Base-by-base conservation (phyloP, 23 tunicate genomes). In the Oikopleura vanhoeffeni region DNA sequence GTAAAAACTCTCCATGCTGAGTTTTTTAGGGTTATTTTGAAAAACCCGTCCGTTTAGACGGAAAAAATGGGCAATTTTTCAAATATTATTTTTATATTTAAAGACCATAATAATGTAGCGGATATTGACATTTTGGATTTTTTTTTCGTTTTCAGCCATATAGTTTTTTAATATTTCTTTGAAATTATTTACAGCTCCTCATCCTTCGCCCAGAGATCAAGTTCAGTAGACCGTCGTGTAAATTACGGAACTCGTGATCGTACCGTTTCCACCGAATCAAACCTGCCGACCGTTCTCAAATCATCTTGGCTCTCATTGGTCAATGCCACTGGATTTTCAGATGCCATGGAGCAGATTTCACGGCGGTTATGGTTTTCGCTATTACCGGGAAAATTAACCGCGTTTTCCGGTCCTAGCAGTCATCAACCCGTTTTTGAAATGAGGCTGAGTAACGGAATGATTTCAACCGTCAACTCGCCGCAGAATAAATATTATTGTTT, bases 241-340 rank as follows among this genome's bases (percentile, higher is more conserved):
- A 71, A 71, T 30, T 71, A 71, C 38, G 34, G 38, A 3, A 2
- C 79, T 28, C 60, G 60, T 49, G 60, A 8, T 18, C 27, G 79
- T 18, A 71, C 79, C 4, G 38, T 38, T 2, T 24, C 38, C 32
- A 13, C 38, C 27, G 79, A 71, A 18, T 2, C 79, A 3, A 38
- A 33, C 38, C 27, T 18, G 34, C 79, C 79, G 3, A 49, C 64
- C 18, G 64, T 49, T 13, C 2, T 71, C 34, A 71, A 71, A 30
- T 18, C 79, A 32, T 71, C 79, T 30, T 71, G 79, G 79, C 79
- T 71, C 3, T 71, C 79, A 3, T 38, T 71, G 34, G 79, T 71
- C 38, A 71, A 71, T 38, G 79, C 79, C 3, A 71, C 36, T 71
- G 79, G 79, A 33, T 32, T 71, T 4, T 33, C 38, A 33, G 79